Evolutionary conservation across 2,797 vertebrate species (phyloP).

Genomic region (Molossus alvarezi): DNA sequence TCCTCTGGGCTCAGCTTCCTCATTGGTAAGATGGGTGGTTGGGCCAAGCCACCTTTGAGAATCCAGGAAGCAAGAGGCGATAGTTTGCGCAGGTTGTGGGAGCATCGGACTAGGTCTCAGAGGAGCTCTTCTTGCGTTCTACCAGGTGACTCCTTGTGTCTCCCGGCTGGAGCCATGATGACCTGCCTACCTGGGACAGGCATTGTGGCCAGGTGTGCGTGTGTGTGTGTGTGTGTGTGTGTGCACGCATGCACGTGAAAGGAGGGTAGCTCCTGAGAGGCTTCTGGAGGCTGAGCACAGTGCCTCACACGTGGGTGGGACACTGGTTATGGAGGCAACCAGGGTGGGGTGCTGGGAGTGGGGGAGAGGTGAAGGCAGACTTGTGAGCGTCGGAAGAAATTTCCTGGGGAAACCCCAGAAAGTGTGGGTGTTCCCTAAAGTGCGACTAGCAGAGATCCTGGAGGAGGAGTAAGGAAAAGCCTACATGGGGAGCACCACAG

Average conservation of each 20-base stretch:
- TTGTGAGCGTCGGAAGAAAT: neutral
- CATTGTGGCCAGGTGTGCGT: neutral
- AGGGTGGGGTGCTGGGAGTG: neutral
- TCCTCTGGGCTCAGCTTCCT: neutral
- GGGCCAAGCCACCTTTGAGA: slow-evolving; percentile 39
- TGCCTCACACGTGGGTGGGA: neutral
- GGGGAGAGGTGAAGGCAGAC: neutral
- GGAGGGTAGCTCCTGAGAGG: neutral
- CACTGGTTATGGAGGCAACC: neutral
- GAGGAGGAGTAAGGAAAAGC: neutral
- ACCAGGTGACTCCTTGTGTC: neutral
- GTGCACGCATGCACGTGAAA: neutral
- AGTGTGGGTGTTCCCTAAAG: slow-evolving; percentile 21
- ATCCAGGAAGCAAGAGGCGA: neutral
- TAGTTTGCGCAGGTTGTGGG: neutral
- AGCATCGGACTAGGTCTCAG: neutral
- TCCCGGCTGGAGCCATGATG: neutral
- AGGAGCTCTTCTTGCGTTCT: neutral
- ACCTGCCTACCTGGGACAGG: neutral
- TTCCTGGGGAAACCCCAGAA: slow-evolving; percentile 73
- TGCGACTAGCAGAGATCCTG: neutral
- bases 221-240: neutral
- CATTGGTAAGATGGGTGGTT: neutral
- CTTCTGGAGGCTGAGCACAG: neutral
- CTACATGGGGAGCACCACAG: neutral